Evolutionary conservation across 1,140 invertebrate genomes (phyloP).

Genomic region (Radopholus similis): DNA sequence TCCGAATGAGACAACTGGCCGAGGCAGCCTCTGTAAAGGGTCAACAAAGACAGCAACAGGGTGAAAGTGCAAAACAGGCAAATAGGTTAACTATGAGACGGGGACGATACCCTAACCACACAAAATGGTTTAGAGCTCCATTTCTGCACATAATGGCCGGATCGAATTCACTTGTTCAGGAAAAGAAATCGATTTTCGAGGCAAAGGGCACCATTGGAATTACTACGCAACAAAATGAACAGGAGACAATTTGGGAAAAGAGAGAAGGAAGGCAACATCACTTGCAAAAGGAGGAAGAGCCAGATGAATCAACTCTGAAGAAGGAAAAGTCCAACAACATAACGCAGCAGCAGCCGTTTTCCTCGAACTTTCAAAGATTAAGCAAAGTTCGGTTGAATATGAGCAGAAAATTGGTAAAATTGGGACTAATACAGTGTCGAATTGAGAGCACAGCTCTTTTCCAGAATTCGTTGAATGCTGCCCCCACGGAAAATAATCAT

Average conservation of each 20-base stretch:
- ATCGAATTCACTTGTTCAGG: slow-evolving; percentile 1
- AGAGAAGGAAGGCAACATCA: background rate
- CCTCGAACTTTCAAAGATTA: slow-evolving; percentile 20
- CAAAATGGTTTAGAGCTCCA: no score
- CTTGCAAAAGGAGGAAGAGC: background rate
- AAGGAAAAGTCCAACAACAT: background rate
- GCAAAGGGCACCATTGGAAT: slow-evolving; percentile 1
- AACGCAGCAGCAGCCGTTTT: slow-evolving; percentile 4
- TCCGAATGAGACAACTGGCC: no score
- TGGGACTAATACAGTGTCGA: background rate
- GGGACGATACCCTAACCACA: no score
- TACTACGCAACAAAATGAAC: background rate
- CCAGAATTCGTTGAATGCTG: no score
- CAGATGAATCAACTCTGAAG: background rate
- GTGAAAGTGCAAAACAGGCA: background rate
- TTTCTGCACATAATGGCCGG: no score
- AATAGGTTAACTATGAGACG: background rate
- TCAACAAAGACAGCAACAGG: background rate
- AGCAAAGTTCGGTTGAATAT: slow-evolving; percentile 25
- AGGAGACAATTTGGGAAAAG: background rate
- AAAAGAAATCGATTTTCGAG: slow-evolving; percentile 12
- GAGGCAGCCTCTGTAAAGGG: no score
- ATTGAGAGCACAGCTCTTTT: no score
- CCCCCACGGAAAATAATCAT: no score
- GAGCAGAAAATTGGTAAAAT: slow-evolving; percentile 5